Evolutionary conservation across 1,140 invertebrate genomes (phyloP), one percentile per base, ranked within the genome.

Genomic region (Melitaea cinxia): DNA sequence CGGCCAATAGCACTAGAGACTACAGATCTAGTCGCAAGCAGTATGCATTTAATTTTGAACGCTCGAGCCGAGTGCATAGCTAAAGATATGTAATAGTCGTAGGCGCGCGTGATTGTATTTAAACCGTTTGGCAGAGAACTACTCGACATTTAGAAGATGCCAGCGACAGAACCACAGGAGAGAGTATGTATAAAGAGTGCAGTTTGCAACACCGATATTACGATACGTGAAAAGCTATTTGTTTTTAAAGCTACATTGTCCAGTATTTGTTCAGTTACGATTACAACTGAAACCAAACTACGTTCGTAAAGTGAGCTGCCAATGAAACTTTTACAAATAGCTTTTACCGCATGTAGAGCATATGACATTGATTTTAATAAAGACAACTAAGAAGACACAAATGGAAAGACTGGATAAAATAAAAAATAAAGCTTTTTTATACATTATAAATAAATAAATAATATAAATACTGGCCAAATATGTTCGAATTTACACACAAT

Each of bases 1-100:
- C 79, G 82, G 88, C 88, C 86, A 90, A 88, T 87, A 90, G 88
- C 86, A 80, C 86, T 89, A 88, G 82, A 83, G 84, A 85, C 85
- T 90, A 88, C 85, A 72, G 73, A 87, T 86, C 86, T 88, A 89
- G 85, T 89, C 77, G 88, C 88, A 91, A 91, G 88, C 88, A 83
- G 78, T 75, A 89, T 87, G 85, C 86, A 89, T 84, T 88, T 85
- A 89, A 91, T 85, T 90, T 88, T 80, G 83, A 85, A 81, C 80
- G 84, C 75, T 85, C 75, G 83, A 89, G 83, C 86, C 84, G 83
- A 85, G 84, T 87, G 88, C 86, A 83, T 82, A 88, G 84, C 88
- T 89, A 86, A 67, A 77, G 45, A 33, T 33, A 33, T 28, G n/a
- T 21, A 30, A 64, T 37, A 65, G 24, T 85, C 77, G 76, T 81